Base-by-base conservation (phyloP, 2,113 vertebrate genomes). In the Gymnarchus niloticus region DNA sequence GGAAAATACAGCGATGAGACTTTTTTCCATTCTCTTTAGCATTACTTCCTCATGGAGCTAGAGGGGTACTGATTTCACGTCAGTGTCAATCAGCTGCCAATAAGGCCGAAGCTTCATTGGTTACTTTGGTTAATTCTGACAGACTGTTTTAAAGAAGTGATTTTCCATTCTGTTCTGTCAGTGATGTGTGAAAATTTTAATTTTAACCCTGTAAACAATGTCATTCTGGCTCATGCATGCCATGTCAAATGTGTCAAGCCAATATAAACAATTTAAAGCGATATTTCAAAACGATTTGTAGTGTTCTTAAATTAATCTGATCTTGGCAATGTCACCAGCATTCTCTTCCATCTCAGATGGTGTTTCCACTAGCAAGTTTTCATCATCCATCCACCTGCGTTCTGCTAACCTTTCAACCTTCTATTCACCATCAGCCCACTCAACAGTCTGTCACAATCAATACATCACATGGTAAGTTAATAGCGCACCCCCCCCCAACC, bases 381-480 rank as follows among this genome's bases (percentile, higher is more conserved):
- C 17, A 41, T 33, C 33, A 17, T 19, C 65, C 33, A 10, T 37
- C 19, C 65, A 41, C n/a, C n/a, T n/a, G n/a, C n/a, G n/a, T n/a
- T n/a, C n/a, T n/a, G n/a, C n/a, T 73, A 73, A 73, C 33, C 61
- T 14, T 17, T 12, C 10, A 37, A 28, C 25, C 9, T 73, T 73
- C 65, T 21, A 73, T 41, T 5, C 33, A 37, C 65, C 37, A n/a
- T 33, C 65, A 41, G 65, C 14, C 65, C 28, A 73, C 41, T 73
- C 65, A 73, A 41, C 41, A 73, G 65, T 73, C 37, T 69, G 61
- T 37, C 65, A 73, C 65, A 73, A 73, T 73, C 65, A 73, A 17
- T 21, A 5, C 28, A 21, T 21, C 65, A 73, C 12, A 3, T 54
- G 25, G 80, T 2, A 54, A 54, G 80, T 54, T 52, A 78, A 46